Base-by-base conservation (phyloP, 2,888 invertebrate species). In the Pterostichus madidus region DNA sequence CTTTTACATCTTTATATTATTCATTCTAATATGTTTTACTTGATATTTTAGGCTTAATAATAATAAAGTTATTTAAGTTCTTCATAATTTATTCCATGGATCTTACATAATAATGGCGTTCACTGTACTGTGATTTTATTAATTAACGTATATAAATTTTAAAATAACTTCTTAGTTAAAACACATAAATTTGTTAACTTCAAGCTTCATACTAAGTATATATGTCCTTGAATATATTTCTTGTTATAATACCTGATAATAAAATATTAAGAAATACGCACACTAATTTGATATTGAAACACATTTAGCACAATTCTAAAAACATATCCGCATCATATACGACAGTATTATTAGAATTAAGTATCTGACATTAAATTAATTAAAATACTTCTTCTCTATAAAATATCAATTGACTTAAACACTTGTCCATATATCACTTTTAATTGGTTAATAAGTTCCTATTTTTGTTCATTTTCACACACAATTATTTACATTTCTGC, bases 341-440 rank as follows among this genome's bases (percentile, higher is more conserved):
- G 46, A 80, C 49, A 68, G 68, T 68, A 71, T 71, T 71, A 71
- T 80, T 31, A 80, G 46, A 64, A 68, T 79, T 80, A 80, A 80
- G 80, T 80, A 80, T 71, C 80, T 80, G 44, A 71, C 68, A 71
- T 71, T 71, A 71, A 71, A 71, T 71, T 39, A 71, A 71, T 71
- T 80, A 73, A 77, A 77, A 78, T 78, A 78, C 39, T 39, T 39
- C 56, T 44, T 80, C 73, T 80, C 15, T 80, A 80, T 73, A 80
- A 80, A 80, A 80, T 80, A 73, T 80, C 80, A 80, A 80, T 80
- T 80, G 80, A 80, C 80, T 80, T 56, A 71, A 80, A 80, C 80
- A 71, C 71, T 80, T 71, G 71, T 80, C 68, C 71, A 73, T 61
- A 44, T 44, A 78, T 78, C 78, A 78, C 78, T 59, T 59, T 78